phyloP scores from a whole-genome alignment of 2,888 invertebrate species.

The Tipula unca region DNA sequence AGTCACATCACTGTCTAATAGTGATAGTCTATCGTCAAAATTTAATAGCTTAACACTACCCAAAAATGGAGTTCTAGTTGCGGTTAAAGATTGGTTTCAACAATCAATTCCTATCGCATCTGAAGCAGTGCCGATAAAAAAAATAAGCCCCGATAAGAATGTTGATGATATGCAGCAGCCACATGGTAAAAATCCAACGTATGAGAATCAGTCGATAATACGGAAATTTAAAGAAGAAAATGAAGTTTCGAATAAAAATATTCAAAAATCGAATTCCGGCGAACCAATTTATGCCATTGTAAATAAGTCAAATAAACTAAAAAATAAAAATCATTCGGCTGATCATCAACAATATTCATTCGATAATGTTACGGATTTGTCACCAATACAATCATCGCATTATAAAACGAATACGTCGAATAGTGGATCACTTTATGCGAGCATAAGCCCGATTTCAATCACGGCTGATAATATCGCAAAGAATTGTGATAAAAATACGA shows the following conservation, averaged over 20 bases:
- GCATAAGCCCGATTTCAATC: slow-evolving; percentile 22
- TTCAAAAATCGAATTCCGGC: slow-evolving; percentile 18
- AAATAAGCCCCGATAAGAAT: background rate
- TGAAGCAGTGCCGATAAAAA: slow-evolving; percentile 19
- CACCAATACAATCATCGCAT: background rate
- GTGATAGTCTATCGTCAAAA: background rate
- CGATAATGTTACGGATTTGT: slow-evolving; percentile 31
- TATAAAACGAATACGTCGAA: slow-evolving; percentile 23
- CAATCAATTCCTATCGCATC: slow-evolving; percentile 14
- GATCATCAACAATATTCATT: slow-evolving; percentile 32
- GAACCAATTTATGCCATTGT: slow-evolving; percentile 42
- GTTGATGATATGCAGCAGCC: background rate
- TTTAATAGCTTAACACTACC: slow-evolving; percentile 15
- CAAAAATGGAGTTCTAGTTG: slow-evolving; percentile 51
- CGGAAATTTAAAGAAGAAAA: slow-evolving; percentile 28
- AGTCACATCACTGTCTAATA: slow-evolving; percentile 38
- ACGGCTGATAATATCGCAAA: slow-evolving; percentile 20
- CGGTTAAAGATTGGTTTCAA: slow-evolving; percentile 52
- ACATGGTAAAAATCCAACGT: slow-evolving; percentile 24
- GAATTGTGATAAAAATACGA: slow-evolving; percentile 30
- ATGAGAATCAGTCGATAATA: slow-evolving; percentile 37
- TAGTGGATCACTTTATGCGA: slow-evolving; percentile 25
- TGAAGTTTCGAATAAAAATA: background rate
- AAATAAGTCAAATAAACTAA: slow-evolving; percentile 41
- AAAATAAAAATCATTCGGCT: slow-evolving; percentile 35